Base-by-base conservation (phyloP, 1,140 invertebrate genomes). In the Drosophila truncata region DNA sequence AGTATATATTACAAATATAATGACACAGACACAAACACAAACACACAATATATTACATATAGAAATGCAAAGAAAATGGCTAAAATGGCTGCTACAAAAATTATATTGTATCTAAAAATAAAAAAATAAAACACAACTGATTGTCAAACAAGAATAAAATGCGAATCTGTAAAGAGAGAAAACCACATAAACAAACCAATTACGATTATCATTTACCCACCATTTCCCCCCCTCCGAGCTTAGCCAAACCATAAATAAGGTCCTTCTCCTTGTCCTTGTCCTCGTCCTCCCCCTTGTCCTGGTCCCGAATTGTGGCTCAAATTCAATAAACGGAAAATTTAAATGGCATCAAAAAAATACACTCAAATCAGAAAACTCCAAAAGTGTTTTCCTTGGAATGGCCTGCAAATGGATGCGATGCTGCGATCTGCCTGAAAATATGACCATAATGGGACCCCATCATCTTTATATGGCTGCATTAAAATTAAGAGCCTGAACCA, bases 81-180 rank as follows among this genome's bases (percentile, higher is more conserved):
- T 23, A 37, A 66, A 55, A 37, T 33, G 61, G 55, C 65, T 78
- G 74, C 70, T 54, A 35, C 18, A 29, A 69, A 77, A 49, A 77
- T 61, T 73, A 72, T 70, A 88, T 82, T 88, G 78, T 91, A 91
- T 88, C 79, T 63, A 78, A 80, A 87, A 69, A 58, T 50, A 77
- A 69, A 58, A 50, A 77, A 80, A 84, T 71, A 55, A 62, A 16
- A 52, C 49, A 35, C 18, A 77, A 74, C 29, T 50, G 82, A 87
- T 88, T 87, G 84, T 88, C 85, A 76, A 88, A 88, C 80, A 88
- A 90, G 49, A 83, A 87, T 73, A 80, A 72, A 80, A 77, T 80
- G 69, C 33, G 52, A 73, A 50, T 73, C 70, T 73, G 70, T 42
- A 71, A 76, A 60, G 57, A 77, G 67, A 60, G 58, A 80, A 67